Conservation (phyloP, 2,113 vertebrate species). For the Grammatotria lemairii region DNA sequence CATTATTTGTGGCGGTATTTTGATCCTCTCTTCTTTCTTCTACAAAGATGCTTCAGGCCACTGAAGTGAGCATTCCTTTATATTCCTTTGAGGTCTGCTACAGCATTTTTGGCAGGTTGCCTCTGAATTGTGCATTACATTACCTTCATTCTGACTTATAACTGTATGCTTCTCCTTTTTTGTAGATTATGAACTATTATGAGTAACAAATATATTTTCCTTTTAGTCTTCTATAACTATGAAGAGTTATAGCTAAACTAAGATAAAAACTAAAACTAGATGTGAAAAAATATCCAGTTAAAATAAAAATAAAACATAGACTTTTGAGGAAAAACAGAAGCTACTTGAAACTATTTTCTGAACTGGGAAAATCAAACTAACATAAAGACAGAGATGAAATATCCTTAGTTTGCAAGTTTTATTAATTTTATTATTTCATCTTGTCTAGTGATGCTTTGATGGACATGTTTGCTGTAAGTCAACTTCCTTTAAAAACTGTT, state of each 20-base stretch:
- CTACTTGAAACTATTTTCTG: not conserved
- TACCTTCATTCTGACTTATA: not conserved
- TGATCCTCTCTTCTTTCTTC: not conserved
- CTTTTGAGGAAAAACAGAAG: not conserved
- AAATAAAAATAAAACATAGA: not conserved
- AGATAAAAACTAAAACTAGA: not conserved
- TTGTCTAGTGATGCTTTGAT: not conserved
- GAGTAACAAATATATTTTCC: not conserved
- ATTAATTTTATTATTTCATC: not conserved
- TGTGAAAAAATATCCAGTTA: not conserved
- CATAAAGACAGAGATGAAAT: not conserved
- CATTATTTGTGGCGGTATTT: not conserved
- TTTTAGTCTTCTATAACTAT: slow-evolving; percentile 10
- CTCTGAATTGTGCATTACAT: not conserved
- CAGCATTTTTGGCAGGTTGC: not conserved
- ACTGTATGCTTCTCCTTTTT: not conserved
- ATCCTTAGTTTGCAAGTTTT: not conserved
- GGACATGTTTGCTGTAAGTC: not conserved
- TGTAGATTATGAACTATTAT: not conserved
- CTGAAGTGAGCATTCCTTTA: not conserved
- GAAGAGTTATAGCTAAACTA: slow-evolving; percentile 18
- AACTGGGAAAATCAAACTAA: not conserved
- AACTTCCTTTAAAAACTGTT: not conserved
- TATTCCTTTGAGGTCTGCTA: not conserved
- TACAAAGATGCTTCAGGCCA: not conserved